A percentile compares a stretch with the other conserved stretches of the same genome.
Evolutionary conservation across 2,113 vertebrate species (phyloP).

Genomic region (Saimiri boliviensis): DNA sequence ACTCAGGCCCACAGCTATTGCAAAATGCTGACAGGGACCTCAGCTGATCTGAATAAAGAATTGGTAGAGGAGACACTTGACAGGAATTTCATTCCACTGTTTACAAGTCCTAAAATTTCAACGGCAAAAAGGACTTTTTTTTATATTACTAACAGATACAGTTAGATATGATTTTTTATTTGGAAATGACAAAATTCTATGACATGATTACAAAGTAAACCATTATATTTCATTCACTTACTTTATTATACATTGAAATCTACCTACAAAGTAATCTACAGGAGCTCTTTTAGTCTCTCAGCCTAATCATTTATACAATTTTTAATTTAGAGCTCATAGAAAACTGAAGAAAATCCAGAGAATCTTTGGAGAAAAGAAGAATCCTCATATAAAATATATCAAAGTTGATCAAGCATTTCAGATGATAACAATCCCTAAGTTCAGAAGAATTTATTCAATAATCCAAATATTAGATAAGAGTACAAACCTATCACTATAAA

Average conservation of each 20-base stretch:
- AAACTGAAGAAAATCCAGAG: neutral
- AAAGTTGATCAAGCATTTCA: neutral
- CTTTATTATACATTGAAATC: neutral
- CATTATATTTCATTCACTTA: neutral
- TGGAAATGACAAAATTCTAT: neutral
- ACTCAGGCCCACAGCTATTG: neutral
- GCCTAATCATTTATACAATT: neutral
- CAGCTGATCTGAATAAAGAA: neutral
- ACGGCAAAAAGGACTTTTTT: neutral
- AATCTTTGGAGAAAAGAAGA: neutral
- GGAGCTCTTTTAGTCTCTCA: neutral
- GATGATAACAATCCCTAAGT: neutral
- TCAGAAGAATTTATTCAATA: neutral
- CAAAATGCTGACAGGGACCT: neutral
- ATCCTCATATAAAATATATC: neutral
- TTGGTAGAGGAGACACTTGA: neutral
- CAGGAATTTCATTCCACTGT: neutral
- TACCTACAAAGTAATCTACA: neutral
- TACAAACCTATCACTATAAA: neutral
- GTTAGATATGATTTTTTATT: neutral
- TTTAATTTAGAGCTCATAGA: constrained; percentile 1
- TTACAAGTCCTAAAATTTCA: neutral
- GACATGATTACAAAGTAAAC: neutral
- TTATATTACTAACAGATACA: neutral
- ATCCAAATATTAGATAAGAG: neutral